phyloP scores from a whole-genome alignment of 1,140 invertebrate species.

The Anastrepha obliqua region DNA sequence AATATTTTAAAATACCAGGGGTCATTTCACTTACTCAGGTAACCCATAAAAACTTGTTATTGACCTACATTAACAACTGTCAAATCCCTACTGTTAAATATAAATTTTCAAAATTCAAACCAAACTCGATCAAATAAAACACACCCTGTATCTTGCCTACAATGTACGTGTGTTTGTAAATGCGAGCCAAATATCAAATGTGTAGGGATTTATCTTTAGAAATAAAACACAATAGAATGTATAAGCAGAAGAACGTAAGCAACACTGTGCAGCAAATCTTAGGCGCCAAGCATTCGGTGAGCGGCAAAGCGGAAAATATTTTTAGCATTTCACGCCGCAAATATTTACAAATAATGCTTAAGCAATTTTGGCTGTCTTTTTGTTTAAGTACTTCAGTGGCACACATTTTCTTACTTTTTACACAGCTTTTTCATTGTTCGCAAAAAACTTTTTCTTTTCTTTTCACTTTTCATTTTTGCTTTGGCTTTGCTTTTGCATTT shows the following conservation, averaged over 20 bases:
- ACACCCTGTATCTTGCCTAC: no score
- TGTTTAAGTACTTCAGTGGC: background rate
- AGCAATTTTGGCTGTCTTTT: background rate
- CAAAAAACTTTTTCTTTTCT: background rate
- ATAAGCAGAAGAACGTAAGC: background rate
- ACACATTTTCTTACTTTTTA: background rate
- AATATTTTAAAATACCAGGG: no score
- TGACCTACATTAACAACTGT: no score
- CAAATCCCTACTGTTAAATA: no score
- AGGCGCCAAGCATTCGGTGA: slow-evolving; percentile 20
- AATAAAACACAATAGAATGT: background rate
- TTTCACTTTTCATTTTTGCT: background rate
- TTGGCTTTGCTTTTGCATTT: slow-evolving; percentile 2
- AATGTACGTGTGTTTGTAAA: no score
- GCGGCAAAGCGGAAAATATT: slow-evolving; percentile 26
- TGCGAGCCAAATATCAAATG: no score
- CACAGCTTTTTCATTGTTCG: background rate
- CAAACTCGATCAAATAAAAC: no score
- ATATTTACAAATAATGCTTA: slow-evolving; percentile 10
- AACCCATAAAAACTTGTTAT: no score
- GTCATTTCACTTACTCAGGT: no score
- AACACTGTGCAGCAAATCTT: background rate
- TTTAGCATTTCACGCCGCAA: slow-evolving; percentile 4
- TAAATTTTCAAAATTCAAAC: no score
- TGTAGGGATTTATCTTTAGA: no score